These are phyloP conservation scores for Dryadula phaetusa DNA, from an alignment of 2,888 invertebrate genomes.

Conservation along the genomic window DNA sequence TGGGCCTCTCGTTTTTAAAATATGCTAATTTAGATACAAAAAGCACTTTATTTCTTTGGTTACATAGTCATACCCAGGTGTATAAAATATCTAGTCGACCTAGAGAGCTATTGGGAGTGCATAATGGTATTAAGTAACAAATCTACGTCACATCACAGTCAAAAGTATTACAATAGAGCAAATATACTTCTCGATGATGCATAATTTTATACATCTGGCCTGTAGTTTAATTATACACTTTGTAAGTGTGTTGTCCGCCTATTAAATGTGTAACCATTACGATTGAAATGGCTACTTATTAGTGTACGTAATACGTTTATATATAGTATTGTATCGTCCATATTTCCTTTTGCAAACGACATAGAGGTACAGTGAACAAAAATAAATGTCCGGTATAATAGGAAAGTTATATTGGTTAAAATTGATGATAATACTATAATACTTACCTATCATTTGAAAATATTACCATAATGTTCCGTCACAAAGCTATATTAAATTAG, in stretches of 20 bases:
- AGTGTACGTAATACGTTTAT: slow-evolving; percentile 77
- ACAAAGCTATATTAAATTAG: slow-evolving; percentile 32
- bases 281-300: slow-evolving; percentile 79
- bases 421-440: slow-evolving; percentile 13
- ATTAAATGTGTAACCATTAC: slow-evolving; percentile 81
- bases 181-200: slow-evolving; percentile 76
- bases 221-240: slow-evolving; percentile 83
- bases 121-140: slow-evolving; percentile 28
- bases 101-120: slow-evolving; percentile 13
- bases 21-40: slow-evolving; percentile 38
- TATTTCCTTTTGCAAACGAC: slow-evolving; percentile 58
- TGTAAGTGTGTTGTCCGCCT: slow-evolving; percentile 83
- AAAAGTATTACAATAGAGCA: slow-evolving; percentile 63
- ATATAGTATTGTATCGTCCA: slow-evolving; percentile 72
- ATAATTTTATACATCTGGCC: slow-evolving; percentile 82
- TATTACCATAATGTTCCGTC: slow-evolving; percentile 30
- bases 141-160: slow-evolving; percentile 77
- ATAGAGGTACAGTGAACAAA: slow-evolving; percentile 54
- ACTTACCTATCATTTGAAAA: slow-evolving; percentile 16
- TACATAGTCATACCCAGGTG: slow-evolving; percentile 45
- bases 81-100: slow-evolving; percentile 38
- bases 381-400: slow-evolving; percentile 24
- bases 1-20: slow-evolving; percentile 38
- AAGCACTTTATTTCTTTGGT: slow-evolving; percentile 39
- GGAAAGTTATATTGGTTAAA: slow-evolving; percentile 1